Percentiles rank a stretch among this genome's conserved stretches.
Evolutionary conservation across 2,113 vertebrate genomes (phyloP).

Genomic region (Bagarius yarrelli): DNA sequence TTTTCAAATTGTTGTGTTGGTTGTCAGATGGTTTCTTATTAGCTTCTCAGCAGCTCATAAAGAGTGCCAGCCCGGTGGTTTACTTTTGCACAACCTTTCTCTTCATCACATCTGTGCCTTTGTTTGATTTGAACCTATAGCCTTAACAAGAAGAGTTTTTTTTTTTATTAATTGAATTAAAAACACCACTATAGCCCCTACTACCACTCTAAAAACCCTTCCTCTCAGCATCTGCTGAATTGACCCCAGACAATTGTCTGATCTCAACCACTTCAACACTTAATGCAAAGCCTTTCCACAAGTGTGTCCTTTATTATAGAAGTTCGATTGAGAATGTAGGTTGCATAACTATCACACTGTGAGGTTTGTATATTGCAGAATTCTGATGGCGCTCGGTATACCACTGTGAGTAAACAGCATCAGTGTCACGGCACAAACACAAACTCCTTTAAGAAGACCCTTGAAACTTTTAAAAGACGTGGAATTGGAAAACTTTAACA

Average conservation of each 20-base stretch:
- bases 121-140: too few relatives aligned
- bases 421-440: not conserved
- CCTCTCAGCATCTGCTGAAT: too few relatives aligned
- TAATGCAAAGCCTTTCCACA: too few relatives aligned
- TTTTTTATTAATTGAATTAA: too few relatives aligned
- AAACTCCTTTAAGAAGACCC: not conserved
- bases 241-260: too few relatives aligned
- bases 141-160: too few relatives aligned
- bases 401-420: not conserved
- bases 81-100: too few relatives aligned
- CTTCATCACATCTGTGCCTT: too few relatives aligned
- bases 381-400: not conserved
- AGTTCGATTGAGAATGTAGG: not conserved
- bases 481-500: constrained; percentile 34
- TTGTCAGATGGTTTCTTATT: not conserved
- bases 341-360: not conserved
- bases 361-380: not conserved
- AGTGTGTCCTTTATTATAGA: too few relatives aligned
- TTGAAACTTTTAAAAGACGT: constrained; percentile 18
- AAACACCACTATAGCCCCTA: too few relatives aligned
- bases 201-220: too few relatives aligned
- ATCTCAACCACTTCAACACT: too few relatives aligned
- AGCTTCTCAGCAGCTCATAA: not conserved
- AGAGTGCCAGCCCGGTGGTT: not conserved
- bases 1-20: not conserved